Evolutionary conservation across 2,888 invertebrate genomes (phyloP).

Genomic region (Mongoloraphidia duomilia): DNA sequence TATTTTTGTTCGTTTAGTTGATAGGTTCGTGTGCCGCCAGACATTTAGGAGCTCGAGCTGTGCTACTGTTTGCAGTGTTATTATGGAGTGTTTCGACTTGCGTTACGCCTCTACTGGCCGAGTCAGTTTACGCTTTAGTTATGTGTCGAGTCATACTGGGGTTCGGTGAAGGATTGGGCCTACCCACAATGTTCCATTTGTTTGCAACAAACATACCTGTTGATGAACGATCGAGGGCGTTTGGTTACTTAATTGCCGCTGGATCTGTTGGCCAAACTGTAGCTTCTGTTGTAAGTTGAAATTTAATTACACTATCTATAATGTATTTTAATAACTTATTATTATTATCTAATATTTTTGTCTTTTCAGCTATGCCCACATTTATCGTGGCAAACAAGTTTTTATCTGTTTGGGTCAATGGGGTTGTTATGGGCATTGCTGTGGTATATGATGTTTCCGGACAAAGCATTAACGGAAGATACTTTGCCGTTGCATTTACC

Average conservation of each 20-base stretch:
- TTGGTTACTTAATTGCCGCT: constrained; percentile 55
- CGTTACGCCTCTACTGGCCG: constrained; percentile 52
- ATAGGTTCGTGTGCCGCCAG: constrained; percentile 53
- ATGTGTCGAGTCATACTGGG: constrained; percentile 50
- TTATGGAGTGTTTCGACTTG: constrained; percentile 61
- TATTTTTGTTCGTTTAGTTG: constrained; percentile 28
- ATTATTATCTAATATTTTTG: background rate
- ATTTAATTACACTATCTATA: background rate
- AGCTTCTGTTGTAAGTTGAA: constrained; percentile 46
- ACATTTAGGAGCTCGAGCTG: constrained; percentile 51
- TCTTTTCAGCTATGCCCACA: constrained; percentile 45
- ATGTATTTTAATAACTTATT: constrained; percentile 2
- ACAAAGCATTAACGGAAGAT: constrained; percentile 33
- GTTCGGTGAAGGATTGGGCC: constrained; percentile 57
- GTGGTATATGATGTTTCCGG: constrained; percentile 48
- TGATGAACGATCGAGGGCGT: constrained; percentile 56
- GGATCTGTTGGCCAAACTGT: constrained; percentile 64
- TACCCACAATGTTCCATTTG: constrained; percentile 62
- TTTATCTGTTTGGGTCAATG: constrained; percentile 50
- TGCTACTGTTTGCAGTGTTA: constrained; percentile 50
- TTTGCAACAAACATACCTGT: constrained; percentile 57
- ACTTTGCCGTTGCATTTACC: constrained; percentile 42
- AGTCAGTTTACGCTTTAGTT: constrained; percentile 46
- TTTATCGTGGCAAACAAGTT: constrained; percentile 49
- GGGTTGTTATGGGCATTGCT: constrained; percentile 52